Percentiles rank a stretch among this genome's conserved stretches.
These are phyloP conservation scores for Pegoplata infirma DNA, from an alignment of 2,888 invertebrate genomes.

Conservation along the genomic window DNA sequence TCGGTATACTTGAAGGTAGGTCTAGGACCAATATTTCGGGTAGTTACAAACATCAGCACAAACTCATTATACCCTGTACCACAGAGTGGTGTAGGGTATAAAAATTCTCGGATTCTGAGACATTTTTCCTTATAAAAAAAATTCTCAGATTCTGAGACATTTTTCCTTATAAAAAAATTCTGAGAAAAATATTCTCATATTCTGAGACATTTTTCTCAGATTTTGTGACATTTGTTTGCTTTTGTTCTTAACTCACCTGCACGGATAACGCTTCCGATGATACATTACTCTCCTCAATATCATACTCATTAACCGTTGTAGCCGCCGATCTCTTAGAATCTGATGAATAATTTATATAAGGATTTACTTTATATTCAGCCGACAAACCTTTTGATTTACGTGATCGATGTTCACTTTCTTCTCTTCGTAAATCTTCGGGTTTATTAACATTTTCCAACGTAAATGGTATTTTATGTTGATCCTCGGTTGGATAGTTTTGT, in stretches of 20 bases:
- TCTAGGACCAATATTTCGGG: no score
- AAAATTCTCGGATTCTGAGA: no score
- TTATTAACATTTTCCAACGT: constrained; percentile 75
- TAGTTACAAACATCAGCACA: no score
- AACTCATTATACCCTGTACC: no score
- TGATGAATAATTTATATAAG: constrained; percentile 73
- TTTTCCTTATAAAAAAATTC: no score
- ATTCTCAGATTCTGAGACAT: no score
- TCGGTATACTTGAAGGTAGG: no score
- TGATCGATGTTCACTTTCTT: constrained; percentile 73
- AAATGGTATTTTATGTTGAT: constrained; percentile 66
- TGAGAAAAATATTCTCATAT: no score
- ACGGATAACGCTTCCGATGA: constrained; percentile 76
- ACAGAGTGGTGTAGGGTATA: no score
- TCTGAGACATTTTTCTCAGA: no score
- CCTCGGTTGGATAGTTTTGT: constrained; percentile 17
- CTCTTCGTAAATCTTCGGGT: constrained; percentile 72
- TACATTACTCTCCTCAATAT: constrained; percentile 71
- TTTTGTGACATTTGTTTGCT: not conserved
- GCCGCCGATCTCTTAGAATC: constrained; percentile 75
- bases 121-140: no score
- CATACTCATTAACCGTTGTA: constrained; percentile 70
- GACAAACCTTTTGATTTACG: constrained; percentile 75
- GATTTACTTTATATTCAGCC: constrained; percentile 74
- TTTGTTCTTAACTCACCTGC: constrained; percentile 65